Conservation (phyloP, 1,140 invertebrate species). For the Drosophila lacertosa region DNA sequence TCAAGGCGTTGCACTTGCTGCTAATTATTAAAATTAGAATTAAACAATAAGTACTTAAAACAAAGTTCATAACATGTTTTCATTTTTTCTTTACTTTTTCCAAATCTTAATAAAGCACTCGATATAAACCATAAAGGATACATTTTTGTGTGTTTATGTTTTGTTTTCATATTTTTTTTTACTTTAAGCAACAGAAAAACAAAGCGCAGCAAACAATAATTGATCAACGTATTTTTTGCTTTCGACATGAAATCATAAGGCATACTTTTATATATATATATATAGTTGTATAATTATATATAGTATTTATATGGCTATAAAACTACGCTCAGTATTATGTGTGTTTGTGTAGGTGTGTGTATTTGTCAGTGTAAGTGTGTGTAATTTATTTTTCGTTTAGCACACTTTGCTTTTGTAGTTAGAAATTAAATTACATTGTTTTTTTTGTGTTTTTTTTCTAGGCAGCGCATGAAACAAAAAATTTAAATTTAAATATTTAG, state of each 20-base stretch:
- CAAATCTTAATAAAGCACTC: constrained; percentile 69
- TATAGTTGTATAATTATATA: constrained; percentile 61
- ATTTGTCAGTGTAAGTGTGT: constrained; percentile 50
- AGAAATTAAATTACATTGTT: constrained; percentile 1
- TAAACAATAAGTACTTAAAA: constrained; percentile 83
- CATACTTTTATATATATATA: constrained; percentile 53
- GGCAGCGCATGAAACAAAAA: constrained; percentile 36
- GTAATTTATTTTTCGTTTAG: constrained; percentile 48
- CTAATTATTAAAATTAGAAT: constrained; percentile 65
- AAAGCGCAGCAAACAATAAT: constrained; percentile 67
- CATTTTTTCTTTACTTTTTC: constrained; percentile 39
- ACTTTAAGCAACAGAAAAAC: constrained; percentile 63
- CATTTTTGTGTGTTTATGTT: no score
- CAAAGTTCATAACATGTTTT: constrained; percentile 76
- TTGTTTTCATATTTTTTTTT: neutral
- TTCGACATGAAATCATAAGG: constrained; percentile 64
- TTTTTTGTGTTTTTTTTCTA: constrained; percentile 11
- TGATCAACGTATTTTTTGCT: constrained; percentile 15
- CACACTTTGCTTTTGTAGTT: constrained; percentile 43
- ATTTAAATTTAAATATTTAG: constrained; percentile 27
- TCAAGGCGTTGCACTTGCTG: constrained; percentile 15
- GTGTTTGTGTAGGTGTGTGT: constrained; percentile 37
- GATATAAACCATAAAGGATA: constrained; percentile 60
- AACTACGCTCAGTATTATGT: constrained; percentile 50
- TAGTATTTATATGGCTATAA: constrained; percentile 46